Evolutionary conservation across 2,797 vertebrate species (phyloP).

Genomic region (Crotalus adamanteus): DNA sequence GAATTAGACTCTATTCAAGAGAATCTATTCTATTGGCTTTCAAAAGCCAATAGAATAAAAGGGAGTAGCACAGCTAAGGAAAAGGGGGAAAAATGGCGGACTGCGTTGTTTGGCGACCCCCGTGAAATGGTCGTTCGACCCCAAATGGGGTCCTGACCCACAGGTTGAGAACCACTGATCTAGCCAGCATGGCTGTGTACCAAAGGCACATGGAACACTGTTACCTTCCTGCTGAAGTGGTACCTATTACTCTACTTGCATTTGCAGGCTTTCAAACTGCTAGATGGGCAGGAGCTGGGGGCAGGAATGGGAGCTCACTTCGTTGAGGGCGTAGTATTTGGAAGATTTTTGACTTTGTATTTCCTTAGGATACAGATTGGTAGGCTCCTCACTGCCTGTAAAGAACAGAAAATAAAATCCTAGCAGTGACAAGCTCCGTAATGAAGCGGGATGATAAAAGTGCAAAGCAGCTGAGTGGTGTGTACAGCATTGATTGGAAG

Average conservation of each 20-base stretch:
- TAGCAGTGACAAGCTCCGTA: neutral
- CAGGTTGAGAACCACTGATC: neutral
- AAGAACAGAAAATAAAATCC: neutral
- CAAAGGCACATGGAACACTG: neutral
- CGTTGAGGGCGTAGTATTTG: neutral
- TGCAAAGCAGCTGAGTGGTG: neutral
- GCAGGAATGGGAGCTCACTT: neutral
- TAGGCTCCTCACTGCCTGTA: neutral
- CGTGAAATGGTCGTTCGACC: no score
- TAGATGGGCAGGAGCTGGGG: neutral
- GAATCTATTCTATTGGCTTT: no score
- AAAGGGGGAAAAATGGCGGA: no score
- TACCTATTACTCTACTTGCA: neutral
- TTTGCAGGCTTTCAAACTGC: neutral
- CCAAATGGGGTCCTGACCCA: no score
- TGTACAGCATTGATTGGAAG: neutral
- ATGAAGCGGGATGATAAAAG: neutral
- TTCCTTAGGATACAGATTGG: neutral
- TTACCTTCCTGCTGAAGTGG: neutral
- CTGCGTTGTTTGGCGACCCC: no score
- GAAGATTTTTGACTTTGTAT: neutral
- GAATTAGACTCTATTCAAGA: no score
- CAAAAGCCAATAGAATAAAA: no score
- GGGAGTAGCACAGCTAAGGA: no score
- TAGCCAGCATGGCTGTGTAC: neutral